Evolutionary conservation across 2,797 vertebrate species (phyloP), one percentile per base, ranked within the genome.

Genomic region (Micropoecilia bifurca): DNA sequence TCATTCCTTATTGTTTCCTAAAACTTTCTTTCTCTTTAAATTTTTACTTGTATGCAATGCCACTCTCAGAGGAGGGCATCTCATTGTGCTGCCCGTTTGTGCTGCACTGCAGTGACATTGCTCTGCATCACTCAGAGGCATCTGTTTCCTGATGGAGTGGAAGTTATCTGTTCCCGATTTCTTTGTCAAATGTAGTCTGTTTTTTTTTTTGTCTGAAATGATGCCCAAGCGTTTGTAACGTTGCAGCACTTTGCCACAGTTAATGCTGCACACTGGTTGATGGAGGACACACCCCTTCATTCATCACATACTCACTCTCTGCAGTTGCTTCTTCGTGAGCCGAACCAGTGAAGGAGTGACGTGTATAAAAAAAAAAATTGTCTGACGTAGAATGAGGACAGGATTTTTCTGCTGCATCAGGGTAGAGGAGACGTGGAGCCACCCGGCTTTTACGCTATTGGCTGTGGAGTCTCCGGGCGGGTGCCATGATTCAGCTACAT

Each of bases 361-460:
- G 89, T 83, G 55, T 20, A 14, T 63, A 0, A 33, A 63, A 61
- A 30, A 53, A 45, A 45, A 47, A 22, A 63, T 75, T 63, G 22
- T 48, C 76, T 88, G 87, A 89, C 77, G 85, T 77, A 80, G 86
- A 78, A 75, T 75, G 80, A 88, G 88, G 80, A 14, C 66, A 53
- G 74, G 71, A 61, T 91, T 68, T 69, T 69, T 92, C 73, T 95
- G 93, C 93, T 93, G 95, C 95, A 93, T 95, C 93, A 94, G 92
- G 89, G 86, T 90, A 84, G 84, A 90, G 71, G 80, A 76, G 80
- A 84, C 59, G 53, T 57, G 73, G 41, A 86, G 59, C 79, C 14
- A 79, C 73, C 87, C 77, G 41, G 90, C 92, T 91, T 85, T 2
- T 3, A 78, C 82, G 88, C 85, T 80, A 91, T 94, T 94, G 91